A percentile compares a stretch with the other conserved stretches of the same genome.
Evolutionary conservation across 1,140 invertebrate genomes (phyloP).

Genomic region (Mizuhopecten yessoensis): DNA sequence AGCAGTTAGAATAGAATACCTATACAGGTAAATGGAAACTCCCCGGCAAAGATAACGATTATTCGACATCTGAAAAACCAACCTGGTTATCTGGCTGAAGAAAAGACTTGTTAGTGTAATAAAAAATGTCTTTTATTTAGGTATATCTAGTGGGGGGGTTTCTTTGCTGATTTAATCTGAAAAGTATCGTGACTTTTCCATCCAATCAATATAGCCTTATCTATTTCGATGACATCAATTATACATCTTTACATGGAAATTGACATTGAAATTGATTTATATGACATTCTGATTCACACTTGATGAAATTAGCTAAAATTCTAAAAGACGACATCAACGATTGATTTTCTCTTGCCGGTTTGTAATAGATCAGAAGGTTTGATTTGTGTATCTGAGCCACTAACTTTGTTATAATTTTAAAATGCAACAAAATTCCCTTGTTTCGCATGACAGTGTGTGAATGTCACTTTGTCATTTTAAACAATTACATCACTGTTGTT

Average conservation of each 20-base stretch:
- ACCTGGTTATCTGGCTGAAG: background rate
- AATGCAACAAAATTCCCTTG: background rate
- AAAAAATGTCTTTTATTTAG: slow-evolving; percentile 20
- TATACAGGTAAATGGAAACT: background rate
- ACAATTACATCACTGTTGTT: slow-evolving; percentile 16
- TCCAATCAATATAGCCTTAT: too few species aligned
- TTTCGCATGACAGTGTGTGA: background rate
- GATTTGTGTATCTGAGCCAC: background rate
- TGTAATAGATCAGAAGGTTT: too few species aligned
- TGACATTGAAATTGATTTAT: too few species aligned
- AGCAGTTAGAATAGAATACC: background rate
- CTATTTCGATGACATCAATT: too few species aligned
- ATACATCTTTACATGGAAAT: too few species aligned
- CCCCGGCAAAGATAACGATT: background rate
- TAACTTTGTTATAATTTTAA: background rate
- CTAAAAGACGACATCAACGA: too few species aligned
- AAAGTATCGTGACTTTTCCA: background rate
- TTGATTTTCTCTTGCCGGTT: too few species aligned
- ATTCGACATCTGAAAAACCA: background rate
- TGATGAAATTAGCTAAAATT: too few species aligned
- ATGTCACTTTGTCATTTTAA: background rate
- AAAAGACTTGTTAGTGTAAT: background rate
- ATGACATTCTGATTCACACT: too few species aligned
- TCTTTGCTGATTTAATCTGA: background rate
- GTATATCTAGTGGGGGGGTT: too few species aligned